Conservation (phyloP, 2,797 vertebrate species). For the Pogonophryne albipinna region DNA sequence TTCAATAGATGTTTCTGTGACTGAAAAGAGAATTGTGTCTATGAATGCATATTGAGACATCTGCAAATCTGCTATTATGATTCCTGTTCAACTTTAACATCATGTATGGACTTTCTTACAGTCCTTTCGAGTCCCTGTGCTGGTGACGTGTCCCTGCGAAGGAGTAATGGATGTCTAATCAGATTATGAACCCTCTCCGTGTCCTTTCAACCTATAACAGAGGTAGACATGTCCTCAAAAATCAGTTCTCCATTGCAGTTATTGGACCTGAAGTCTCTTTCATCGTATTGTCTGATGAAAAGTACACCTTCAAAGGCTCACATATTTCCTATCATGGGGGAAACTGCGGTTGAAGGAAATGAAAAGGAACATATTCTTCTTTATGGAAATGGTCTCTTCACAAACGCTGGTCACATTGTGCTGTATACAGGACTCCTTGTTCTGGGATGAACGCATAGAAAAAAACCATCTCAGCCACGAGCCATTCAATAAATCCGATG, state of each 20-base stretch:
- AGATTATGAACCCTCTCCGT: conserved; percentile 60
- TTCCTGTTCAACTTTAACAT: not conserved
- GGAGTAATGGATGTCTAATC: conserved; percentile 66
- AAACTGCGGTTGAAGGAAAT: conserved; percentile 49
- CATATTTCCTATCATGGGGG: conserved; percentile 46
- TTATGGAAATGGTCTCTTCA: conserved; percentile 25
- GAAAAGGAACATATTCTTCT: conserved; percentile 48
- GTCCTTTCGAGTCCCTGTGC: conserved; percentile 15
- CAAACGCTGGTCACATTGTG: conserved; percentile 21
- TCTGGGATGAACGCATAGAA: conserved; percentile 15
- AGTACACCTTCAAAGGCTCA: conserved; percentile 63
- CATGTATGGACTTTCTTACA: not conserved
- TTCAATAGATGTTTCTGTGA: not conserved
- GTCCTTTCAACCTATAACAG: conserved; percentile 63
- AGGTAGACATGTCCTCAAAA: conserved; percentile 56
- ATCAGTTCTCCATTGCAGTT: conserved; percentile 51
- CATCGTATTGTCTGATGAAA: conserved; percentile 72
- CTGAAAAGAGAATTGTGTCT: not conserved
- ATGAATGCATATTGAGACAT: conserved; percentile 13
- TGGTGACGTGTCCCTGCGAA: conserved; percentile 29
- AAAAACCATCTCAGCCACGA: conserved; percentile 20
- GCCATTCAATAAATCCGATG: conserved; percentile 42
- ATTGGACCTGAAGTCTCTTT: conserved; percentile 54
- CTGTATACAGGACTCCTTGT: conserved; percentile 4
- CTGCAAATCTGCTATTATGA: not conserved